Base-by-base conservation (phyloP, 2,888 invertebrate genomes). In the Euplagia quadripunctaria region DNA sequence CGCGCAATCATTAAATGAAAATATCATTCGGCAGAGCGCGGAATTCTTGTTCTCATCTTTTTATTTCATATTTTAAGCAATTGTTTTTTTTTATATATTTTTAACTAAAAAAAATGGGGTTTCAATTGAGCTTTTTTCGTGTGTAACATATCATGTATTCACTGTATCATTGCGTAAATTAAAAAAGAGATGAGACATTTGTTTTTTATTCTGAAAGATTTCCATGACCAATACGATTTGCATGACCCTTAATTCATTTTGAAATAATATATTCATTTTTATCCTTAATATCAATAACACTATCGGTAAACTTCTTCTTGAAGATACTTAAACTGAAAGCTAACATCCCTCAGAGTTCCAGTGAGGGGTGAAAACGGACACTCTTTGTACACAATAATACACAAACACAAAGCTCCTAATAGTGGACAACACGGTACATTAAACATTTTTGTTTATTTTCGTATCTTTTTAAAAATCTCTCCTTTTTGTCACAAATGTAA, bases 321-420 rank as follows among this genome's bases (percentile, higher is more conserved):
- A 31, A 66, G 49, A 63, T 63, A 20, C 58, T 61, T 66, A 64
- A 82, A 73, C 77, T 71, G 73, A 73, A 70, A 78, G 80, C 71
- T 80, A 83, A 83, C 83, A 82, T 68, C 81, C 82, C 85, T 91
- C 89, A 89, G 85, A 80, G 78, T 83, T 78, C 73, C 84, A 85
- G 67, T 85, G 84, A 81, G 79, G 85, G 83, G 87, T 88, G 89
- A 87, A 90, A 87, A 77, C 78, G 89, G 86, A 81, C 90, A 84
- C 85, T 76, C 83, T 78, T 63, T 66, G 52, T 70, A 68, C 68
- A 51, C 73, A 72, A 68, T 77, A 64, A 71, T 70, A 77, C 69
- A 74, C 72, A 79, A 64, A 46, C 66, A 65, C 70, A 71, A 71
- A 74, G 64, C 58, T 65, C 72, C 75, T 80, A 79, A 79, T 70